Conservation (phyloP, 2,113 vertebrate species). For the Chionomys nivalis region DNA sequence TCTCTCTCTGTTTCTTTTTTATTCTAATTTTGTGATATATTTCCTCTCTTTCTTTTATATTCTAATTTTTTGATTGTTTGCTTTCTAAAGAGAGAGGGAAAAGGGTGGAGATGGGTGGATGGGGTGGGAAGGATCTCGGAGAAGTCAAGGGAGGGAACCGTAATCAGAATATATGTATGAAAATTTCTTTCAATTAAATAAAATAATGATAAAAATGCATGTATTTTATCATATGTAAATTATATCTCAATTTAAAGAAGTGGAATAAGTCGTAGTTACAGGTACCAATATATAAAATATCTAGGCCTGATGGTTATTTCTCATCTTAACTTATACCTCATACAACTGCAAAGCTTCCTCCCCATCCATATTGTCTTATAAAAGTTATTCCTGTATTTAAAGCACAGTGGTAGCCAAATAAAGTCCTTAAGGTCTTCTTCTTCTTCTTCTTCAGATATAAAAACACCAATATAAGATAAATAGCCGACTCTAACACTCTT, state of each 20-base stretch:
- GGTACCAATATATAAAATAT: neutral
- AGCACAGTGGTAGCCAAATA: neutral
- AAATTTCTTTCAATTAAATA: neutral
- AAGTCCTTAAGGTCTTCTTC: neutral
- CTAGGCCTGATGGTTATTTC: neutral
- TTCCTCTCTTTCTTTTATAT: neutral
- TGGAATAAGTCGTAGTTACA: neutral
- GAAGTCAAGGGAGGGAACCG: neutral
- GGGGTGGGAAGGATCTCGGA: neutral
- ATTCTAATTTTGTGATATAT: neutral
- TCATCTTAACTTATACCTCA: slow-evolving; percentile 35
- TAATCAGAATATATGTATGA: neutral
- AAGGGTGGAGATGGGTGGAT: neutral
- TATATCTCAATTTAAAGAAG: slow-evolving; percentile 29
- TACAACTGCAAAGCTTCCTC: neutral
- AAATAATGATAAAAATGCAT: neutral
- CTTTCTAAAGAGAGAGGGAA: neutral
- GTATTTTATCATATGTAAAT: slow-evolving; percentile 41
- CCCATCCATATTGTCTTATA: neutral
- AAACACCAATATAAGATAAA: slow-evolving; percentile 27
- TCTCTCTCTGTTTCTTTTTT: neutral
- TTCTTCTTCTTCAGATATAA: neutral
- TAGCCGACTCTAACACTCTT: neutral
- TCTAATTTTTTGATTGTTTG: neutral
- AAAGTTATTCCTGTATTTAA: neutral